A percentile compares a stretch with the other conserved stretches of the same genome.
These are phyloP conservation scores for Zoanthus sociatus DNA, from an alignment of 92 coral and sea anemone genomes.

Conservation along the genomic window DNA sequence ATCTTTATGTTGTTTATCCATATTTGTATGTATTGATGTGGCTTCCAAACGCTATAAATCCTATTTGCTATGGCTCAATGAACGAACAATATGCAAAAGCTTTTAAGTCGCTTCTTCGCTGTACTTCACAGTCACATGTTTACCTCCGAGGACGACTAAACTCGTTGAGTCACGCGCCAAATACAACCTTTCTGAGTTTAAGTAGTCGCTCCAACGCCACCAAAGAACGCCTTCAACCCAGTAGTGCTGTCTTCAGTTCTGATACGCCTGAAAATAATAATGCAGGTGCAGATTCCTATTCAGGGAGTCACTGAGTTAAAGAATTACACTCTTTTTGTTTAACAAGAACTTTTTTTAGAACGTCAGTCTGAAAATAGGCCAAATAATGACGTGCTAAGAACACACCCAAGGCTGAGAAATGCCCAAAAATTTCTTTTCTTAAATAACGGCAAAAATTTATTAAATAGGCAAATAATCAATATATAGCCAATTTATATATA, in stretches of 20 bases:
- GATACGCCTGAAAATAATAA: conserved; percentile 1
- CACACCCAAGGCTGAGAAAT: too few relatives aligned
- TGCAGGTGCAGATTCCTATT: neutral
- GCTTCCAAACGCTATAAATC: conserved; percentile 90
- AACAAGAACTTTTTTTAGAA: too few relatives aligned
- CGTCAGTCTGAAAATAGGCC: too few relatives aligned
- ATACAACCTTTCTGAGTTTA: conserved; percentile 2
- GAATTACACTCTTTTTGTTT: neutral
- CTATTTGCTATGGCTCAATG: conserved; percentile 84
- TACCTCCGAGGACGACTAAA: conserved; percentile 43
- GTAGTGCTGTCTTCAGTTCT: conserved; percentile 10
- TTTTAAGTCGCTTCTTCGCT: conserved; percentile 60
- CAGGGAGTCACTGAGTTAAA: neutral
- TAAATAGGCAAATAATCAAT: too few relatives aligned
- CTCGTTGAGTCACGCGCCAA: conserved; percentile 28
- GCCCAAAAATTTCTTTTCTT: too few relatives aligned
- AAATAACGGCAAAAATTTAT: too few relatives aligned
- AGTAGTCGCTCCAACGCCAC: conserved; percentile 24
- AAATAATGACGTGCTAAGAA: too few relatives aligned
- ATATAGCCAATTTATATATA: too few relatives aligned
- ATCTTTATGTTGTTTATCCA: conserved; percentile 59
- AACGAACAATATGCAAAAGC: conserved; percentile 81
- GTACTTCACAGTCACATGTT: conserved; percentile 40
- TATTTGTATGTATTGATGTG: conserved; percentile 85
- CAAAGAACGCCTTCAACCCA: conserved; percentile 2